Base-by-base conservation (phyloP, 2,113 vertebrate species). In the Crotophaga sulcirostris region DNA sequence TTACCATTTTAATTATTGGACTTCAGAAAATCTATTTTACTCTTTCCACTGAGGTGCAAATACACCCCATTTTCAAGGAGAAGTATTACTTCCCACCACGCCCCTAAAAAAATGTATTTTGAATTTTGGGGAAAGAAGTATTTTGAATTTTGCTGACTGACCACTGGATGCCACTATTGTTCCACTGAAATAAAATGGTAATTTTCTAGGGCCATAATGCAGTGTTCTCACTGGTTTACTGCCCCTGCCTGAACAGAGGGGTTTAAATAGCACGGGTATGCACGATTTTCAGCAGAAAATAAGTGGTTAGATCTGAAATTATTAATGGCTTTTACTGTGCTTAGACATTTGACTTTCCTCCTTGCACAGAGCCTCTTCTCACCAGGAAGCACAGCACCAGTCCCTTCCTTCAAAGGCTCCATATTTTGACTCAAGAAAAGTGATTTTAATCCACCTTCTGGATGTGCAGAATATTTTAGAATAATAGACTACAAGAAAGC, bases 111-210 rank as follows among this genome's bases (percentile, higher is more conserved):
- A 58, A 28, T 74, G 17, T 24, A 28, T 51, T 86, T 77, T 58
- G 45, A 74, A n/a, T 94, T 82, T 91, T 82, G 34, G n/a, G n/a
- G 55, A 73, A 70, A 56, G 17, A 28, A 77, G 17, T 24, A 28
- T 51, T 86, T 77, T 58, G 45, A 74, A n/a, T 94, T 82, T 91
- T 82, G 34, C 84, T 60, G 59, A 58, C 23, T 95, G 96, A 75
- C 96, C 97, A 92, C 96, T 96, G 94, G 97, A 83, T 96, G 97
- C 92, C 97, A 94, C 96, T 97, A 9, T 95, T 95, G 95, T 94
- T 96, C 94, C 92, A 92, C 87, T 49, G 52, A 96, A 96, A 76
- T 36, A 14, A 40, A 47, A 13, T n/a, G n/a, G n/a, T n/a, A n/a
- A n/a, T n/a, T n/a, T n/a, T n/a, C n/a, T n/a, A n/a, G n/a, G n/a